Conservation (phyloP, 1,140 invertebrate species). For the Bombus waltoni region DNA sequence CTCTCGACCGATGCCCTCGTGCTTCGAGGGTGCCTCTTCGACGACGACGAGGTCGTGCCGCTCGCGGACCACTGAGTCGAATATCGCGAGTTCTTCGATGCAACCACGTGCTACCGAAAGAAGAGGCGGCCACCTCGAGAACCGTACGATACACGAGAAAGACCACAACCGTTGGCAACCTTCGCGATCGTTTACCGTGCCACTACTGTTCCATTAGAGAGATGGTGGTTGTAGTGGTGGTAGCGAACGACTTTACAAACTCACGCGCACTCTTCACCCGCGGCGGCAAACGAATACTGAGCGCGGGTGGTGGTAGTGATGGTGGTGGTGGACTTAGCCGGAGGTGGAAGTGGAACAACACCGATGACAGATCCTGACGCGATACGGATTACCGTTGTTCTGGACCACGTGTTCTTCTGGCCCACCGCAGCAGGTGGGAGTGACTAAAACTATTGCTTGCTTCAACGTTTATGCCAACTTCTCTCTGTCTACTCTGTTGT, state of each 20-base stretch:
- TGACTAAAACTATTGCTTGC: slow-evolving; percentile 75
- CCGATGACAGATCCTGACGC: slow-evolving; percentile 65
- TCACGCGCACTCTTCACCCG: slow-evolving; percentile 48
- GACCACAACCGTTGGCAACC: slow-evolving; percentile 44
- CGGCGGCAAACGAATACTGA: slow-evolving; percentile 27
- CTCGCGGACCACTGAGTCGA: slow-evolving; percentile 15
- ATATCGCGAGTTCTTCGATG: slow-evolving; percentile 17
- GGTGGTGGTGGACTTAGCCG: slow-evolving; percentile 38
- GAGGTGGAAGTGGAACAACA: slow-evolving; percentile 58
- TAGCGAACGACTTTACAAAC: slow-evolving; percentile 13
- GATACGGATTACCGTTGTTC: slow-evolving; percentile 59
- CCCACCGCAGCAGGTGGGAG: slow-evolving; percentile 80
- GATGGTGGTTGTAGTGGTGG: slow-evolving; percentile 36
- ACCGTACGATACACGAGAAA: slow-evolving; percentile 29
- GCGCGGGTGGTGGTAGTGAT: slow-evolving; percentile 42
- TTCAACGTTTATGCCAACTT: neutral
- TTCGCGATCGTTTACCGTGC: slow-evolving; percentile 55
- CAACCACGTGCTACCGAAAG: slow-evolving; percentile 22
- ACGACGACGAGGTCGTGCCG: slow-evolving; percentile 56
- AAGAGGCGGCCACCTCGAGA: slow-evolving; percentile 4
- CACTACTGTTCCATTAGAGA: slow-evolving; percentile 38
- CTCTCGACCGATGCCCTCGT: slow-evolving; percentile 52
- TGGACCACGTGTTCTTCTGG: slow-evolving; percentile 78
- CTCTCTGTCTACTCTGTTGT: neutral
- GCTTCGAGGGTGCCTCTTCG: slow-evolving; percentile 49